These are phyloP conservation scores for Ailurus styani DNA, from an alignment of 2,113 vertebrate genomes.

Conservation along the genomic window DNA sequence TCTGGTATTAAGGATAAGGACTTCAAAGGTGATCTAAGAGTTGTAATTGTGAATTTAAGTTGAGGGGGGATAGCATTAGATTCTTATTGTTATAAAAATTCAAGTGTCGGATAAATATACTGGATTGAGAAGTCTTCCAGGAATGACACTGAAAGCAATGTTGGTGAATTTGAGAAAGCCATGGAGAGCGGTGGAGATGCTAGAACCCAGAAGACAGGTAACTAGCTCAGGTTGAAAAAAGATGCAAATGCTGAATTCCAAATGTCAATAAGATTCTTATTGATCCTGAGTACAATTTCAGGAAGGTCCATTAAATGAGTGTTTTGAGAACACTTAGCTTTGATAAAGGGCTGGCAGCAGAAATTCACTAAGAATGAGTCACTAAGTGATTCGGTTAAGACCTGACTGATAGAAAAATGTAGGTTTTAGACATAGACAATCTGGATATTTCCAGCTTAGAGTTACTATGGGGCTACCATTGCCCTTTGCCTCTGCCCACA, in stretches of 20 bases:
- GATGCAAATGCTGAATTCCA: neutral
- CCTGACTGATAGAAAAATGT: neutral
- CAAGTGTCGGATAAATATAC: neutral
- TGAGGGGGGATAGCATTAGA: neutral
- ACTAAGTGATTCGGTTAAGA: neutral
- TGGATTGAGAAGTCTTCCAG: neutral
- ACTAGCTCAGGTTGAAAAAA: neutral
- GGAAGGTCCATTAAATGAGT: constrained; percentile 14
- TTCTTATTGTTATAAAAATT: neutral
- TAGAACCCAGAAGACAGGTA: neutral
- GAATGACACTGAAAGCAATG: neutral
- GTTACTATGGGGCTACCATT: neutral
- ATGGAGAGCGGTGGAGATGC: neutral
- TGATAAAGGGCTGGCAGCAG: neutral
- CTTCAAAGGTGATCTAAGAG: neutral
- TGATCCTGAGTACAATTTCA: constrained; percentile 20
- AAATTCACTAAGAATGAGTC: neutral
- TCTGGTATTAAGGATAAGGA: neutral
- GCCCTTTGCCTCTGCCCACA: neutral
- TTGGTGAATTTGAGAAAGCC: neutral
- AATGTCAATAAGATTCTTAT: constrained; percentile 14
- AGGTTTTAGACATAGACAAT: neutral
- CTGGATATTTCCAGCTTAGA: neutral
- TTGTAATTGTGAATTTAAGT: neutral
- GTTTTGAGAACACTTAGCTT: constrained; percentile 46